Conservation (phyloP, 2,888 invertebrate species). For the Smittia sp. region DNA sequence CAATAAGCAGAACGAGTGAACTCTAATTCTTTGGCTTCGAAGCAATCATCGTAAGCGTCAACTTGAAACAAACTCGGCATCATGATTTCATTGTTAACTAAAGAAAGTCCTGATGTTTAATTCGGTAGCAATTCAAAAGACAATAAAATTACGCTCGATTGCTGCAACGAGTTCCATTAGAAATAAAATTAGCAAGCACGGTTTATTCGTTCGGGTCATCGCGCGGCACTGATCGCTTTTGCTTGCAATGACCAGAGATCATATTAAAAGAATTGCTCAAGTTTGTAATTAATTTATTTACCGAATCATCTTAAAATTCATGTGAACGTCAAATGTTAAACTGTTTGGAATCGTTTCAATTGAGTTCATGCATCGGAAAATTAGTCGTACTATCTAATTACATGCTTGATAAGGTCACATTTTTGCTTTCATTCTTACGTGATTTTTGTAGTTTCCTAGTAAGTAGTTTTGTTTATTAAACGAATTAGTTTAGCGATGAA, state of each 20-base stretch:
- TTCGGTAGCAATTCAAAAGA: too few species aligned
- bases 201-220: too few species aligned
- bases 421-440: constrained; percentile 21
- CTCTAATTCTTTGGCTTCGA: background rate
- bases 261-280: too few species aligned
- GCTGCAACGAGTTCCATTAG: background rate
- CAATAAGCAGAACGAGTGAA: constrained; percentile 17
- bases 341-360: background rate
- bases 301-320: too few species aligned
- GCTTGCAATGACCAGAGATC: too few species aligned
- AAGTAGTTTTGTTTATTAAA: background rate
- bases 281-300: too few species aligned
- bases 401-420: constrained; percentile 22
- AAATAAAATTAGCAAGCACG: background rate
- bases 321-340: background rate
- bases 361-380: background rate
- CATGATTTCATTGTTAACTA: background rate
- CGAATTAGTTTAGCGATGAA: background rate
- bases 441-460: background rate
- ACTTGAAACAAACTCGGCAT: background rate
- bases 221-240: too few species aligned
- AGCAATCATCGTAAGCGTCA: background rate
- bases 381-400: too few species aligned
- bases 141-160: background rate
- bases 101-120: background rate